A percentile compares a stretch with the other conserved stretches of the same genome.
phyloP scores from a whole-genome alignment of 1,140 invertebrate species.

The Drosophila punjabiensis region DNA sequence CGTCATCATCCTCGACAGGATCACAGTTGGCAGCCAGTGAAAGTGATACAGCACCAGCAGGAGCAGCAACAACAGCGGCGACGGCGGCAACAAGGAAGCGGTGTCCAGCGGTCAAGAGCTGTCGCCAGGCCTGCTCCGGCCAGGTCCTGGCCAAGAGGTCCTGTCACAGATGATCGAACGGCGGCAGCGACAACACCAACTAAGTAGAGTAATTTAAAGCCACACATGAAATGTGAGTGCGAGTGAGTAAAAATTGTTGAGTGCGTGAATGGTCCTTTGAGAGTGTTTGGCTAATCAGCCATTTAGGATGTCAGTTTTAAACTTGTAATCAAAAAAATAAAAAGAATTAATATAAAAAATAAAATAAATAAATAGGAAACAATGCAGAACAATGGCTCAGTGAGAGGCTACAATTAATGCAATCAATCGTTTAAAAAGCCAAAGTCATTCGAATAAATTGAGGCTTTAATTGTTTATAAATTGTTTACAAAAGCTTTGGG shows the following conservation, averaged over 20 bases:
- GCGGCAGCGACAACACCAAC: conserved; percentile 18
- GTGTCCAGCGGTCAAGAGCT: conserved; percentile 49
- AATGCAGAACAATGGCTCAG: conserved; percentile 24
- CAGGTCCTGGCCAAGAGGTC: conserved; percentile 39
- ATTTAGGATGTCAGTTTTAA: conserved; percentile 41
- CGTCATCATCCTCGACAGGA: conserved; percentile 17
- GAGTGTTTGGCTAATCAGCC: conserved; percentile 23
- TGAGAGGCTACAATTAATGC: neutral
- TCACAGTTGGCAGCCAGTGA: conserved; percentile 24
- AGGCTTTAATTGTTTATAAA: neutral
- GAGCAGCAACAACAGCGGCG: no score
- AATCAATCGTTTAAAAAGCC: neutral
- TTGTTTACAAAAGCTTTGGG: neutral
- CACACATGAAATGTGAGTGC: conserved; percentile 55
- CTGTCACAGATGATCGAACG: conserved; percentile 74
- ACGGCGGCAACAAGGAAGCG: conserved; percentile 26
- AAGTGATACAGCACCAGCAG: conserved; percentile 10
- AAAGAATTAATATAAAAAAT: neutral
- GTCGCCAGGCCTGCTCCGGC: conserved; percentile 36
- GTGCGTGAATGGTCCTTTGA: conserved; percentile 30
- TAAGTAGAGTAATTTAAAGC: conserved; percentile 50
- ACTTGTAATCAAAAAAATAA: conserved; percentile 37
- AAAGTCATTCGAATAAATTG: neutral
- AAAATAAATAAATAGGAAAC: conserved; percentile 12
- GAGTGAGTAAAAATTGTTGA: conserved; percentile 19